A percentile compares a stretch with the other conserved stretches of the same genome.
Evolutionary conservation across 2,888 invertebrate species (phyloP).

Genomic region (Rugalucina vietnamica): DNA sequence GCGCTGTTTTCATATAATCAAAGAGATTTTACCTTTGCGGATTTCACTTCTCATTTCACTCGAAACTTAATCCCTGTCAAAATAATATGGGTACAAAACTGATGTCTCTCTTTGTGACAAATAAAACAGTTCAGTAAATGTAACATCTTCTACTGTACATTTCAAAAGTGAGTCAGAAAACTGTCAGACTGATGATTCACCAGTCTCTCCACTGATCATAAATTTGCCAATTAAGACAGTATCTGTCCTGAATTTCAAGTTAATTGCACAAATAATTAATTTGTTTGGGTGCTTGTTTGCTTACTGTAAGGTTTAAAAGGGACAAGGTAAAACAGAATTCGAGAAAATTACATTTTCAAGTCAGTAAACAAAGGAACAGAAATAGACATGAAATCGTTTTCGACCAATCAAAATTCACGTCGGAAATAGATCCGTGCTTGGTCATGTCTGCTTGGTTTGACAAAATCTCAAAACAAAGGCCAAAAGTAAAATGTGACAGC

Average conservation of each 20-base stretch:
- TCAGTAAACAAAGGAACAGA: slow-evolving; percentile 65
- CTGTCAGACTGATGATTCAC: slow-evolving; percentile 47
- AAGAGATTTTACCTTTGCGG: neutral
- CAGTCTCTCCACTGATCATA: slow-evolving; percentile 20
- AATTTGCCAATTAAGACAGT: slow-evolving; percentile 17
- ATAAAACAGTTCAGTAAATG: neutral
- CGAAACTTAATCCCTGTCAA: too few species aligned
- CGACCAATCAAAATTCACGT: slow-evolving; percentile 71
- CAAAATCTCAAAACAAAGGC: slow-evolving; percentile 64
- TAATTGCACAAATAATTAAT: neutral
- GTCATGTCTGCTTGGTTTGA: slow-evolving; percentile 71
- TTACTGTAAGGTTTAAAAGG: neutral
- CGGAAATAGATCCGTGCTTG: slow-evolving; percentile 70
- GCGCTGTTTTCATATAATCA: too few species aligned
- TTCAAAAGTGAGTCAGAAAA: slow-evolving; percentile 47
- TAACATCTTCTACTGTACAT: neutral
- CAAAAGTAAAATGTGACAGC: neutral
- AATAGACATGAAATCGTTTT: slow-evolving; percentile 62
- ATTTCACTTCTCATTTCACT: slow-evolving; percentile 9
- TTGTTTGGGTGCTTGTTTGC: neutral
- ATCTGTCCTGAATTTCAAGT: neutral
- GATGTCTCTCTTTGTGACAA: too few species aligned
- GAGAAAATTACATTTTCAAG: neutral
- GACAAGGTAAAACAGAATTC: neutral
- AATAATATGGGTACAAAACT: too few species aligned